These are phyloP conservation scores for Pocillopora damicornis DNA, from an alignment of 64 coral and sea anemone species.

Conservation along the genomic window DNA sequence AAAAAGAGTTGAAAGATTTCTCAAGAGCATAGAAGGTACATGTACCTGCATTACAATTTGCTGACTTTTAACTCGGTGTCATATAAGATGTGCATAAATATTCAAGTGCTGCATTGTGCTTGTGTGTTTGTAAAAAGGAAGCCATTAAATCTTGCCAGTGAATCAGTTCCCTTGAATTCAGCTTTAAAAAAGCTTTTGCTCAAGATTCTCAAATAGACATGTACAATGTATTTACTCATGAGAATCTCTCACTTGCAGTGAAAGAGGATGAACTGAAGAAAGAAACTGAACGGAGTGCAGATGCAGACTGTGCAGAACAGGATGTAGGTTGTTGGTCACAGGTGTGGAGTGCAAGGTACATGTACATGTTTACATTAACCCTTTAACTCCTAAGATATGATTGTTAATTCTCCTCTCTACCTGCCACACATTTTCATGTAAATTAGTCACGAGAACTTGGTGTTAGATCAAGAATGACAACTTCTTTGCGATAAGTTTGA, in stretches of 20 bases:
- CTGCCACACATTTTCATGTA: too few relatives aligned
- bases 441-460: too few relatives aligned
- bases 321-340: constrained; percentile 52
- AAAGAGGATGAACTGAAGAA: constrained; percentile 23
- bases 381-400: too few relatives aligned
- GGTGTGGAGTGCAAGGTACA: constrained; percentile 43
- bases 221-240: neutral
- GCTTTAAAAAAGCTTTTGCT: too few relatives aligned
- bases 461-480: too few relatives aligned
- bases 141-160: too few relatives aligned
- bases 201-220: neutral
- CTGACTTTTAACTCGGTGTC: neutral
- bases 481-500: too few relatives aligned
- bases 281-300: neutral
- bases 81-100: neutral
- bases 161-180: too few relatives aligned
- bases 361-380: neutral
- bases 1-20: constrained; percentile 90
- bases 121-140: too few relatives aligned
- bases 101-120: neutral
- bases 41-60: neutral
- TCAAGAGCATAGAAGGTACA: constrained; percentile 78
- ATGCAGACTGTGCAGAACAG: constrained; percentile 37
- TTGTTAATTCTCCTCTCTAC: too few relatives aligned
- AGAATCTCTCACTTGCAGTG: neutral